Base-by-base conservation (phyloP, 2,888 invertebrate genomes). In the Incurvaria masculella region DNA sequence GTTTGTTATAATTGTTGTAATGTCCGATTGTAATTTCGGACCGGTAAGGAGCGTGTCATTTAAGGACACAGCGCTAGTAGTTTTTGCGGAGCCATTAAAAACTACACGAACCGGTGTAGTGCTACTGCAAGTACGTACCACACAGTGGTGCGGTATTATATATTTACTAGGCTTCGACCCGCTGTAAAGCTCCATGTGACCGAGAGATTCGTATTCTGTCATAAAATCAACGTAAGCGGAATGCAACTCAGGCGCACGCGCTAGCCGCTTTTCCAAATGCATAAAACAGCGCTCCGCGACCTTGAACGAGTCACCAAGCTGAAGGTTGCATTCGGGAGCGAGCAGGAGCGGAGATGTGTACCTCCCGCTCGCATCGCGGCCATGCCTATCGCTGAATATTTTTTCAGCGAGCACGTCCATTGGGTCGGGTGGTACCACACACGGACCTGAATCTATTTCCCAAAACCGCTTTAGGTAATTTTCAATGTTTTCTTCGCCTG, bases 71-170 rank as follows among this genome's bases (percentile, higher is more conserved):
- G 27, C 41, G 14, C 11, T 45, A 2, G 42, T 23, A 2, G 50
- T 43, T 21, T 45, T 45, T 2, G 47, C 39, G n/a, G 42, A 42
- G 2, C 42, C 49, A 21, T 51, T 43, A 20, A 51, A 51, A 11
- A 51, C 51, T 4, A 51, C 51, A 5, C 51, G 23, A 4, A 51
- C 26, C 17, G 26, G 44, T 10, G 51, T 49, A 17, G 46, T 48
- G 1, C 42, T 11, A 17, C 46, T 46, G 1, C 40, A 41, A 11
- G 48, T 44, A 6, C 46, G 48, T 14, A 48, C 8, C 6, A 51
- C 49, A 11, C 47, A 49, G 21, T 51, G 51, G 39, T 49, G 49
- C 6, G 49, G 48, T 19, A 49, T 46, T 17, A 47, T 1, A 19
- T 47, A 47, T 2, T 2, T 3, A 19, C 21, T 26, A 42, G 18